These are phyloP conservation scores for Lucilia sericata DNA, from an alignment of 1,140 invertebrate genomes.

Conservation along the genomic window DNA sequence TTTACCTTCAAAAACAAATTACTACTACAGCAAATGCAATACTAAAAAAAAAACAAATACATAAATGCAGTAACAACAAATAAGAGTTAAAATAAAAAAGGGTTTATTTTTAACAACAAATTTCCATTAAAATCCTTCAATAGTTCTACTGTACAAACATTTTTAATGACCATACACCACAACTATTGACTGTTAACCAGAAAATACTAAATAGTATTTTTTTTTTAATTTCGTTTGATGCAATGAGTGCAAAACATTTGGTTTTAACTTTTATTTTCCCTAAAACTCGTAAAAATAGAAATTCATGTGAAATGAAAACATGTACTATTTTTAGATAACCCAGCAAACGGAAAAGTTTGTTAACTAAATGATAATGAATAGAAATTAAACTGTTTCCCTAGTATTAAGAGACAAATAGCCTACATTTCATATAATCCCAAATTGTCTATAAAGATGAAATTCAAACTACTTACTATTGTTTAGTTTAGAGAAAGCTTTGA, in stretches of 20 bases:
- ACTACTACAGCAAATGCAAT: neutral
- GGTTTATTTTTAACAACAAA: constrained; percentile 17
- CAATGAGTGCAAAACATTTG: neutral
- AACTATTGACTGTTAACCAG: constrained; percentile 15
- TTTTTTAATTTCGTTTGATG: neutral
- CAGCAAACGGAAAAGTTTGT: no score
- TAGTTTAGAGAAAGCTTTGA: no score
- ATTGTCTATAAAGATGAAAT: no score
- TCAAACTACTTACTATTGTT: no score
- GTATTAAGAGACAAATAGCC: no score
- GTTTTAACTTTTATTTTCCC: no score
- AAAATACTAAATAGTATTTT: neutral
- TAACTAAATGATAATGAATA: no score
- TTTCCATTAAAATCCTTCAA: constrained; percentile 12
- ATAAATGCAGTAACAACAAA: neutral
- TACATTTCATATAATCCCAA: no score
- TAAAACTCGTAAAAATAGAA: no score
- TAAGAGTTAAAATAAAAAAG: constrained; percentile 3
- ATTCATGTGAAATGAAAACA: no score
- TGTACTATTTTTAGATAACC: no score
- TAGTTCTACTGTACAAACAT: neutral
- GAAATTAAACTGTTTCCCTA: no score
- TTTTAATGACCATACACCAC: neutral
- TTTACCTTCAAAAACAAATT: constrained; percentile 12
- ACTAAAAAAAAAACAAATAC: neutral